Conservation (phyloP, 2,113 vertebrate species). For the Rhineura floridana region DNA sequence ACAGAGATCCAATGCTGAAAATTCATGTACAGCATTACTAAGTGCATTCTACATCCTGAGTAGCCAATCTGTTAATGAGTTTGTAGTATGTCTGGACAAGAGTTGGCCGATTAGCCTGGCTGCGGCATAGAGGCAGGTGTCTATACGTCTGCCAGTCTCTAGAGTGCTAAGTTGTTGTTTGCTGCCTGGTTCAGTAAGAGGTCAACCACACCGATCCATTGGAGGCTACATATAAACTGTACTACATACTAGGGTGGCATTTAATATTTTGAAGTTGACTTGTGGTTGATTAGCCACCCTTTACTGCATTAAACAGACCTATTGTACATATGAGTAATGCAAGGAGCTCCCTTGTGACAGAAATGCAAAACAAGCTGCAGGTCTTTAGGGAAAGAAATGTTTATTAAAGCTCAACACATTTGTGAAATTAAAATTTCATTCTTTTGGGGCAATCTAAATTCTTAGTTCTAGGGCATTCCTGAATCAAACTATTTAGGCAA, state of each 20-base stretch:
- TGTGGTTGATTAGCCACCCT: neutral
- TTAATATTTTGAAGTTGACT: neutral
- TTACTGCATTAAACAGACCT: neutral
- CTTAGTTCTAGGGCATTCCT: neutral
- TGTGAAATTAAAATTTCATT: neutral
- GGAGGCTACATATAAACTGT: neutral
- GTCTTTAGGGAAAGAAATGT: neutral
- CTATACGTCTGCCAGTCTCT: neutral
- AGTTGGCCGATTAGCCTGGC: no score
- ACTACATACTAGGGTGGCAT: neutral
- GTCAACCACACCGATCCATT: neutral
- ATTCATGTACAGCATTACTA: neutral
- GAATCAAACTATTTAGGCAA: neutral
- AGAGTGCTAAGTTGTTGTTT: neutral
- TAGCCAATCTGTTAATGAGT: neutral
- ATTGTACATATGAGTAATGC: neutral
- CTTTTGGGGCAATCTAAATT: neutral
- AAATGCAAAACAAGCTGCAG: neutral
- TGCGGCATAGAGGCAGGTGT: neutral
- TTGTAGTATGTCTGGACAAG: neutral
- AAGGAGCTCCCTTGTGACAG: neutral
- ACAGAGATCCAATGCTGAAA: neutral
- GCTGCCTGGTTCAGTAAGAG: neutral
- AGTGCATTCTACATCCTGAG: neutral
- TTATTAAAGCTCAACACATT: neutral